Evolutionary conservation across 1,140 invertebrate species (phyloP).

Genomic region (Solenopsis fugax): DNA sequence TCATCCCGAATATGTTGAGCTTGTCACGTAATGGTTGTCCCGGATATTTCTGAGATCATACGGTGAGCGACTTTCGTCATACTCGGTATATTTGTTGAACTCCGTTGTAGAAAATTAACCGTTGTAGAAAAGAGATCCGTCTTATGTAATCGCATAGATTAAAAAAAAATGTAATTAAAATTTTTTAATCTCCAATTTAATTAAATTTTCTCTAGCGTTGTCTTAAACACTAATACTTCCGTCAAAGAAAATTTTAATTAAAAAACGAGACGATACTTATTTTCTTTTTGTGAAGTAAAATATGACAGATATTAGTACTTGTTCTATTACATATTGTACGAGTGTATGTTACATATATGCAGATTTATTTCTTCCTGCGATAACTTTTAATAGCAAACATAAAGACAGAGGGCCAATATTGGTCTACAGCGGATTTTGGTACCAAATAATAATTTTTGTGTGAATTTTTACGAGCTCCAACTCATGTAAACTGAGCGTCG

Average conservation of each 20-base stretch:
- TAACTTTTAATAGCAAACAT: not conserved
- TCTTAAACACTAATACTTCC: not conserved
- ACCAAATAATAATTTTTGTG: too few species aligned
- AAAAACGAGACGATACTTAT: not conserved
- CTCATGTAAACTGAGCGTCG: too few species aligned
- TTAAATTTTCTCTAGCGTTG: not conserved
- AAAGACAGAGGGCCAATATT: too few species aligned
- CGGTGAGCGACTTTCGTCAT: not conserved
- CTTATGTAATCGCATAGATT: not conserved
- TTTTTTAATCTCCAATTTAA: not conserved
- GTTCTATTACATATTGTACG: not conserved
- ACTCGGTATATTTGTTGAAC: not conserved
- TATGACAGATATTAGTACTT: not conserved
- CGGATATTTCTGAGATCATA: constrained; percentile 11
- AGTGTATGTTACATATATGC: not conserved
- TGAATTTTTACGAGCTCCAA: too few species aligned
- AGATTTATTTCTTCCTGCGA: not conserved
- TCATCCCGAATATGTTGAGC: constrained; percentile 17
- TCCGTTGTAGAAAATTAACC: not conserved
- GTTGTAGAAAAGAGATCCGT: not conserved
- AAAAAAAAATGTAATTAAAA: not conserved
- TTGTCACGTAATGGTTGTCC: constrained; percentile 9
- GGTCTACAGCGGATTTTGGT: too few species aligned
- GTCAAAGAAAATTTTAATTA: not conserved
- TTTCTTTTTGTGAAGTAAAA: not conserved